A percentile compares a stretch with the other conserved stretches of the same genome.
phyloP scores from a whole-genome alignment of 1,140 invertebrate genomes.

The Listronotus oregonensis region DNA sequence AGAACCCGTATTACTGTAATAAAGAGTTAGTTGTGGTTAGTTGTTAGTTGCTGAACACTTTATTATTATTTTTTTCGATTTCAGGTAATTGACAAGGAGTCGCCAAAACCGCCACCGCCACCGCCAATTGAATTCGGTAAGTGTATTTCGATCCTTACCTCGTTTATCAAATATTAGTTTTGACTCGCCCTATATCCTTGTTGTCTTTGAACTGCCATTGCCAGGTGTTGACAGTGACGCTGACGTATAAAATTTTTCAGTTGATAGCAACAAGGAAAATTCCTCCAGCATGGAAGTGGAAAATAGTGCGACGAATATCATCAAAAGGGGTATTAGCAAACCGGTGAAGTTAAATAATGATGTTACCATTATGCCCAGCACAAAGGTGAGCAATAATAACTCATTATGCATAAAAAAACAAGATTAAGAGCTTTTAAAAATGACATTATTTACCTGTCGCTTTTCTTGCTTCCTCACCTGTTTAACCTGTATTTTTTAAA shows the following conservation, averaged over 20 bases:
- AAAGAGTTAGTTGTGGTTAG: no score
- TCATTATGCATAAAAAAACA: no score
- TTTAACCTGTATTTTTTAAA: no score
- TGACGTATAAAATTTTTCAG: constrained; percentile 24
- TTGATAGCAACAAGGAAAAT: constrained; percentile 41
- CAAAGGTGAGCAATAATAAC: constrained; percentile 22
- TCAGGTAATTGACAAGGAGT: not conserved
- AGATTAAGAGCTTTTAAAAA: no score
- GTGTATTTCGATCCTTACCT: constrained; percentile 6
- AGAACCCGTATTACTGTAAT: no score
- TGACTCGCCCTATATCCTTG: no score
- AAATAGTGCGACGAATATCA: constrained; percentile 20
- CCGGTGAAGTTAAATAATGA: constrained; percentile 39
- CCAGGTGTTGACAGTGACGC: not conserved
- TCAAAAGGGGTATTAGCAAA: constrained; percentile 36
- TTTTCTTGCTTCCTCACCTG: no score
- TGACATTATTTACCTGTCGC: no score
- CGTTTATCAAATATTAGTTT: not conserved
- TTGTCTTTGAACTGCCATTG: constrained; percentile 3
- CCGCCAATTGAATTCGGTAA: constrained; percentile 31
- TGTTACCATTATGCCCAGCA: constrained; percentile 30
- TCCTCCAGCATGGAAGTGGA: constrained; percentile 19
- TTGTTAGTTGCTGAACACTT: no score
- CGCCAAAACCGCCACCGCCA: not conserved
- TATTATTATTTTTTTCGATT: not conserved